A percentile compares a stretch with the other conserved stretches of the same genome.
phyloP scores from a whole-genome alignment of 2,888 invertebrate species.

The Ectemnius lituratus region DNA sequence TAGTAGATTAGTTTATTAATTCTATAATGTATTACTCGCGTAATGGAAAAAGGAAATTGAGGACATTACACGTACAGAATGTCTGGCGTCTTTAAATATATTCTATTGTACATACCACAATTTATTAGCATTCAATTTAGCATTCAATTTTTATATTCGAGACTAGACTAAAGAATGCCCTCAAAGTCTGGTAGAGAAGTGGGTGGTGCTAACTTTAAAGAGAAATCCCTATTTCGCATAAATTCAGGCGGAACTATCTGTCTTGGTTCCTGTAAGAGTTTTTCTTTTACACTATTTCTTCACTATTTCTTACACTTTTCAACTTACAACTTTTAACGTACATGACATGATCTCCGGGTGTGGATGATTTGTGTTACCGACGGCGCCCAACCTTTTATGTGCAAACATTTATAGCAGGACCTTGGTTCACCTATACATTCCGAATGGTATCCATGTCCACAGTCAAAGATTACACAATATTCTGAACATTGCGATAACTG shows the following conservation, averaged over 20 bases:
- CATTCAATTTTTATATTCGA: conserved; percentile 38
- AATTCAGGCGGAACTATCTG: conserved; percentile 71
- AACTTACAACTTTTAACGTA: conserved; percentile 46
- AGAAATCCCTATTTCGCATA: conserved; percentile 69
- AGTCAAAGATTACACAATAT: conserved; percentile 71
- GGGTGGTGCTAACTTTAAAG: conserved; percentile 73
- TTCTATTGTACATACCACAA: conserved; percentile 17
- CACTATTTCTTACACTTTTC: conserved; percentile 6
- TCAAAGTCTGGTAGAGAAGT: conserved; percentile 73
- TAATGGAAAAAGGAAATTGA: conserved; percentile 37
- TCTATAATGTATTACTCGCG: conserved; percentile 28
- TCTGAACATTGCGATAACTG: conserved; percentile 68
- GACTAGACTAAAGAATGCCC: conserved; percentile 76
- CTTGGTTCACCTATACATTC: conserved; percentile 72
- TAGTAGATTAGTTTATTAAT: too few relatives aligned
- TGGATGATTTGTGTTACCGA: conserved; percentile 63
- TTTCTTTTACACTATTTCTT: too few relatives aligned
- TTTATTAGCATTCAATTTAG: conserved; percentile 18
- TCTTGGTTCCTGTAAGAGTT: conserved; percentile 66
- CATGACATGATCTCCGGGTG: conserved; percentile 61
- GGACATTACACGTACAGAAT: conserved; percentile 36
- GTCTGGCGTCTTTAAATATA: too few relatives aligned
- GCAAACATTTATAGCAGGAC: conserved; percentile 73
- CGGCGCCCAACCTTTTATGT: conserved; percentile 73
- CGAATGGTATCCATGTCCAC: conserved; percentile 74